These are phyloP conservation scores for Trichomalopsis sarcophagae DNA, from an alignment of 1,140 invertebrate genomes.

Conservation along the genomic window DNA sequence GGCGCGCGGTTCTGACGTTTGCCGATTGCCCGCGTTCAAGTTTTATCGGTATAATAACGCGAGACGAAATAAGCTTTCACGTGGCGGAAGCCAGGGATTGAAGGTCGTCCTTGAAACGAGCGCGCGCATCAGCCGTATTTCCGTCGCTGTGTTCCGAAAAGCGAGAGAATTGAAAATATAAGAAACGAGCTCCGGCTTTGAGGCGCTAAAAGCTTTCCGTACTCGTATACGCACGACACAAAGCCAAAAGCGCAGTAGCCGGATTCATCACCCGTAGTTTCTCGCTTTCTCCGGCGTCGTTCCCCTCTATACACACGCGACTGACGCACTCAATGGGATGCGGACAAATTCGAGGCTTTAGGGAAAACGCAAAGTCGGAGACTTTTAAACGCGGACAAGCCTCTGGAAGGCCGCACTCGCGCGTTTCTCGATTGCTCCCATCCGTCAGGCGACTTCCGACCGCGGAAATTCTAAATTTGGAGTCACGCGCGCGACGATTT, in stretches of 20 bases:
- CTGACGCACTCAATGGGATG: slow-evolving; percentile 38
- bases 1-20: no score
- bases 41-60: no score
- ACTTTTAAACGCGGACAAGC: slow-evolving; percentile 26
- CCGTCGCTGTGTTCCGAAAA: slow-evolving; percentile 14
- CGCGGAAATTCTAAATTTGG: slow-evolving; percentile 41
- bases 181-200: slow-evolving; percentile 55
- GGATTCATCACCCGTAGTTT: slow-evolving; percentile 27
- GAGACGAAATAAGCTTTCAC: not conserved
- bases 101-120: not conserved
- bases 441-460: slow-evolving; percentile 61
- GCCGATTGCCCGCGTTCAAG: no score
- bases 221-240: slow-evolving; percentile 45
- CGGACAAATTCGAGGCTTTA: slow-evolving; percentile 63
- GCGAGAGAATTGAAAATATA: slow-evolving; percentile 42
- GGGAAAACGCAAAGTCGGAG: slow-evolving; percentile 43
- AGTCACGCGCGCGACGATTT: not conserved
- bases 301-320: not conserved
- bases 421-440: slow-evolving; percentile 60
- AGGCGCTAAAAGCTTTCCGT: slow-evolving; percentile 64
- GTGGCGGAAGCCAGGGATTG: not conserved
- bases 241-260: slow-evolving; percentile 21
- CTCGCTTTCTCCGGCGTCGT: not conserved
- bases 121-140: not conserved
- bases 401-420: not conserved